Conservation (phyloP, 2,888 invertebrate species). For the Cryptocephalus primarius region DNA sequence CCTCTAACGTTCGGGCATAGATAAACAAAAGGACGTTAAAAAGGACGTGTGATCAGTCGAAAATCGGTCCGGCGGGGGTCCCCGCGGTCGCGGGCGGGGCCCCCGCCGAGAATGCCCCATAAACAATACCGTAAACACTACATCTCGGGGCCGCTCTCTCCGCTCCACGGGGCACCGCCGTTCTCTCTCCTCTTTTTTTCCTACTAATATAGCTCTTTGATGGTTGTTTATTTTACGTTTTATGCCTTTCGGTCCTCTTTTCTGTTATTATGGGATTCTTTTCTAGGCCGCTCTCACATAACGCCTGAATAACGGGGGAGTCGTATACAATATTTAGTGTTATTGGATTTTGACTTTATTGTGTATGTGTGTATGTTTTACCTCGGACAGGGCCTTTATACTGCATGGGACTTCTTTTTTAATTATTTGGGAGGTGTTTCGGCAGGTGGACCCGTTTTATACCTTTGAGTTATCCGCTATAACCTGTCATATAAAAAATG, state of each 20-base stretch:
- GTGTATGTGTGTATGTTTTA: constrained; percentile 1
- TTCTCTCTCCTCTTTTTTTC: constrained; percentile 12
- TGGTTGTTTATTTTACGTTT: constrained; percentile 32
- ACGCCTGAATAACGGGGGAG: constrained; percentile 3
- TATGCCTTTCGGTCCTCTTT: constrained; percentile 22
- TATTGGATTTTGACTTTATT: constrained; percentile 12
- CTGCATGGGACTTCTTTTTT: constrained; percentile 4
- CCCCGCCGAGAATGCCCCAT: constrained; percentile 23
- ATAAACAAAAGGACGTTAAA: constrained; percentile 3
- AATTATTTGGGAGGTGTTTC: constrained; percentile 3
- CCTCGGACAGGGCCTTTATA: constrained; percentile 3
- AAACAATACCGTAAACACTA: constrained; percentile 33
- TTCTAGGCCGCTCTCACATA: constrained; percentile 8
- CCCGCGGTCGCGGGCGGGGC: constrained; percentile 6
- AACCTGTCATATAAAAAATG: too few species aligned
- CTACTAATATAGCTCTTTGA: constrained; percentile 32
- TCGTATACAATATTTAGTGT: constrained; percentile 14
- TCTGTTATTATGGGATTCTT: constrained; percentile 11
- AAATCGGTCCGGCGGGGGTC: constrained; percentile 5
- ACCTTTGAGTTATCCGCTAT: too few species aligned
- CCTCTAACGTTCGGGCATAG: constrained; percentile 2
- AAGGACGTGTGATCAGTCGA: constrained; percentile 8
- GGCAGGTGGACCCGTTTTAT: too few species aligned
- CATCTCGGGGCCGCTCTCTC: constrained; percentile 11
- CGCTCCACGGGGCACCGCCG: constrained; percentile 22